phyloP scores from a whole-genome alignment of 2,888 invertebrate genomes.

The Yponomeuta cagnagella region DNA sequence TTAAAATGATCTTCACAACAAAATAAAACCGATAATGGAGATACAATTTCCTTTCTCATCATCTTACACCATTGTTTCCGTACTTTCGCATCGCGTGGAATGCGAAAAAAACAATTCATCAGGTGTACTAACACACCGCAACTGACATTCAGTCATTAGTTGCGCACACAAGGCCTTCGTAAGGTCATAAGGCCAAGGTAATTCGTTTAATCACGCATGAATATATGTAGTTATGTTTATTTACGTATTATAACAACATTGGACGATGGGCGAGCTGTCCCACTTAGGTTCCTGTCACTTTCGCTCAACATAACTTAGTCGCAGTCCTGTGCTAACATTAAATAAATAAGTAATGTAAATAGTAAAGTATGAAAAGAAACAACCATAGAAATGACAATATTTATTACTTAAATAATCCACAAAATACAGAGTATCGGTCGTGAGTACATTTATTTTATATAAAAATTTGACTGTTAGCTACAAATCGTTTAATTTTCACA shows the following conservation, averaged over 20 bases:
- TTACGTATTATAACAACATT: conserved; percentile 2
- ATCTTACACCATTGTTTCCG: too few species aligned
- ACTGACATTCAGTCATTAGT: too few species aligned
- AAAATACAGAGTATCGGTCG: not conserved
- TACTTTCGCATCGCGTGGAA: too few species aligned
- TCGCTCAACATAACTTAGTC: conserved; percentile 4
- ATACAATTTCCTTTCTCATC: too few species aligned
- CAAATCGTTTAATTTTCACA: too few species aligned
- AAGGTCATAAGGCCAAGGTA: not conserved
- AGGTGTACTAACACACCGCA: too few species aligned
- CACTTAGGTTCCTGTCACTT: conserved; percentile 3
- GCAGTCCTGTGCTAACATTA: not conserved
- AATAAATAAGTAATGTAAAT: too few species aligned
- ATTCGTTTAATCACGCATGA: not conserved
- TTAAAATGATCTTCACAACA: too few species aligned
- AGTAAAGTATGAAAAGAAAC: not conserved
- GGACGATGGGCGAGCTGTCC: not conserved
- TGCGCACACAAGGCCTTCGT: too few species aligned
- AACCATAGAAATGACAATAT: not conserved
- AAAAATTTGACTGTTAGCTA: too few species aligned
- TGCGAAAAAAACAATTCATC: too few species aligned
- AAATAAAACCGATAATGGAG: too few species aligned
- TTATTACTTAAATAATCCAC: not conserved
- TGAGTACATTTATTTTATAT: not conserved
- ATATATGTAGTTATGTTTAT: not conserved